Base-by-base conservation (phyloP, 2,113 vertebrate genomes). In the Odocoileus virginianus region DNA sequence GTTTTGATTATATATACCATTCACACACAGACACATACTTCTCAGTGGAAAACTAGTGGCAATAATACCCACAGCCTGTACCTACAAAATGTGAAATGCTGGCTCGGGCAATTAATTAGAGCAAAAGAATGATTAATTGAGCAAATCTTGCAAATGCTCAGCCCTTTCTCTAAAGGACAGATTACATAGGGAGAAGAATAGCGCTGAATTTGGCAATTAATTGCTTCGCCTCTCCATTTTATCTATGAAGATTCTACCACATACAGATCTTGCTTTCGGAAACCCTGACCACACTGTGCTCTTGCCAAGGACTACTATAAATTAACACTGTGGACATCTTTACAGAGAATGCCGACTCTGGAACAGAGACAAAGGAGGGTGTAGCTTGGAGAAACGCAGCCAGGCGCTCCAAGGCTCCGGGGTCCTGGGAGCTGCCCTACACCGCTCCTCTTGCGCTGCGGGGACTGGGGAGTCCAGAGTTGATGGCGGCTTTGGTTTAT, bases 291-390 rank as follows among this genome's bases (percentile, higher is more conserved):
- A 47, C 81, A 79, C 93, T 91, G 30, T 27, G 54, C 30, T 92
- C 91, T 78, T 33, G 89, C 81, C 67, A 30, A 47, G 47, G 8
- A 15, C 86, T 45, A 6, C 86, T 50, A 58, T 52, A 50, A 52
- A 95, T 54, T 7, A 57, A 57, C 8, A 40, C 95, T 8, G n/a
- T 11, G 91, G 89, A 86, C 97, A 23, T 91, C 89, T 74, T 91
- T 16, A 15, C 94, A 25, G 87, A 94, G 95, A 89, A 84, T 16
- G 93, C 97, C 55, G 96, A 82, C 87, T 97, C 95, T 45, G 93
- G 95, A 93, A 90, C 79, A 14, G 30, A 97, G 95, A 98, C 98
- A 98, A 98, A 98, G 98, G 95, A 97, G 91, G 97, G 97, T 96
- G 98, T 92, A 94, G 97, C 98, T 94, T 4, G 43, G 85, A 50